Conservation (phyloP, 1,140 invertebrate genomes). For the Drosophila jambulina region DNA sequence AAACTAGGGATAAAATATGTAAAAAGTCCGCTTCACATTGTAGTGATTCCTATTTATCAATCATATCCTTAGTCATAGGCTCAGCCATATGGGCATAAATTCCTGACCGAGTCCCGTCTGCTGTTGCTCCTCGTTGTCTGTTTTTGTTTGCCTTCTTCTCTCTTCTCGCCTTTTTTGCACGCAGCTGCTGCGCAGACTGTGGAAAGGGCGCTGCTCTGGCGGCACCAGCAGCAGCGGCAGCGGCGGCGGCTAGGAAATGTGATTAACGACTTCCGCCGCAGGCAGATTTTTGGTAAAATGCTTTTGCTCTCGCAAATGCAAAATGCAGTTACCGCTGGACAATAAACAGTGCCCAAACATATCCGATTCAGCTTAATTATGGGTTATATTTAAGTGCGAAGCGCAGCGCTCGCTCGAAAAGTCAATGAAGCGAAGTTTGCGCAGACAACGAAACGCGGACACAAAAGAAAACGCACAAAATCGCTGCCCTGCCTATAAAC, state of each 20-base stretch:
- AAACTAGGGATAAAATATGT: background rate
- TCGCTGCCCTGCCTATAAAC: slow-evolving; percentile 18
- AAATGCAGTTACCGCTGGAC: background rate
- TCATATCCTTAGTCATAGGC: slow-evolving; percentile 6
- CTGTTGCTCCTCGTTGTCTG: slow-evolving; percentile 15
- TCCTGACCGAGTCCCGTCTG: slow-evolving; percentile 4
- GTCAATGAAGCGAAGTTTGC: slow-evolving; percentile 76
- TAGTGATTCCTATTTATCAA: background rate
- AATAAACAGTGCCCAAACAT: slow-evolving; percentile 5
- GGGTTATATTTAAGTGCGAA: slow-evolving; percentile 19
- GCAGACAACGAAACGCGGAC: slow-evolving; percentile 66
- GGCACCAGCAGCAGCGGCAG: slow-evolving; percentile 3
- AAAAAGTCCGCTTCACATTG: background rate
- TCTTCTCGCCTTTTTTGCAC: slow-evolving; percentile 24
- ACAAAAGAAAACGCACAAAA: slow-evolving; percentile 75
- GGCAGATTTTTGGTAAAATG: background rate
- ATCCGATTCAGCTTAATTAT: slow-evolving; percentile 15
- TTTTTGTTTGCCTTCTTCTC: slow-evolving; percentile 30
- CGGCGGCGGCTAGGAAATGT: slow-evolving; percentile 21
- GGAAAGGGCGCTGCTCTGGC: slow-evolving; percentile 25
- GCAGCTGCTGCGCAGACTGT: slow-evolving; percentile 45
- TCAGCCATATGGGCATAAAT: slow-evolving; percentile 46
- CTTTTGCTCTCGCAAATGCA: background rate
- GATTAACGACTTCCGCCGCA: slow-evolving; percentile 24
- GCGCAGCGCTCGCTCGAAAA: slow-evolving; percentile 55